Percentiles rank a stretch among this genome's conserved stretches.
Evolutionary conservation across 2,888 invertebrate genomes (phyloP).

Genomic region (Hipparchia semele): DNA sequence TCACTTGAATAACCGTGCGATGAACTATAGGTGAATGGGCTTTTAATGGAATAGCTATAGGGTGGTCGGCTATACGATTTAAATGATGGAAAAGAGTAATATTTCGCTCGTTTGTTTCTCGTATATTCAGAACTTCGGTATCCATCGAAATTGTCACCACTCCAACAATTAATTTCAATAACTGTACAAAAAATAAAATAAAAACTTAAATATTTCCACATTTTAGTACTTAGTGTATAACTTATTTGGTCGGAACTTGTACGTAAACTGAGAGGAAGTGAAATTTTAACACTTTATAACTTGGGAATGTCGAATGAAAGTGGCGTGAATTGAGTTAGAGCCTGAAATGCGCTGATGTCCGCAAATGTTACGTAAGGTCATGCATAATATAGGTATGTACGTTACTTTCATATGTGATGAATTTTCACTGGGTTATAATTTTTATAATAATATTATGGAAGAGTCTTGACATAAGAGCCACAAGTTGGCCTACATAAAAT

Average conservation of each 20-base stretch:
- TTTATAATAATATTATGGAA: background rate
- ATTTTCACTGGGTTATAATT: background rate
- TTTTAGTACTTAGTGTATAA: slow-evolving; percentile 32
- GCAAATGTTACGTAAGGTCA: slow-evolving; percentile 41
- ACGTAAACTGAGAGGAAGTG: slow-evolving; percentile 69
- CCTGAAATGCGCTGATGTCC: slow-evolving; percentile 41
- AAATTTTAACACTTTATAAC: slow-evolving; percentile 64
- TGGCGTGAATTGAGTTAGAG: slow-evolving; percentile 72
- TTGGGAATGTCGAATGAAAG: slow-evolving; percentile 64
- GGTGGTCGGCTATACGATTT: slow-evolving; percentile 64
- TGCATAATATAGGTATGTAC: slow-evolving; percentile 34
- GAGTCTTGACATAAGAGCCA: no score
- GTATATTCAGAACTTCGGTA: slow-evolving; percentile 45
- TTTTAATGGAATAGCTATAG: slow-evolving; percentile 47
- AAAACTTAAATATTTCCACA: slow-evolving; percentile 37
- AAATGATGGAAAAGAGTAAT: slow-evolving; percentile 57
- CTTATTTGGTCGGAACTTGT: slow-evolving; percentile 31
- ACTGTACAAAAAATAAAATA: slow-evolving; percentile 51
- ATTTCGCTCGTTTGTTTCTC: slow-evolving; percentile 67
- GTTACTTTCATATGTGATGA: background rate
- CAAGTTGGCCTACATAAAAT: no score
- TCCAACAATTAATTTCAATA: slow-evolving; percentile 51
- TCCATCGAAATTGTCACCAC: slow-evolving; percentile 44
- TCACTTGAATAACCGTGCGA: slow-evolving; percentile 58
- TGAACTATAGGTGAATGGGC: slow-evolving; percentile 64